Percentiles rank a stretch among this genome's conserved stretches.
Evolutionary conservation across 2,888 invertebrate species (phyloP).

Genomic region (Oscheius onirici): DNA sequence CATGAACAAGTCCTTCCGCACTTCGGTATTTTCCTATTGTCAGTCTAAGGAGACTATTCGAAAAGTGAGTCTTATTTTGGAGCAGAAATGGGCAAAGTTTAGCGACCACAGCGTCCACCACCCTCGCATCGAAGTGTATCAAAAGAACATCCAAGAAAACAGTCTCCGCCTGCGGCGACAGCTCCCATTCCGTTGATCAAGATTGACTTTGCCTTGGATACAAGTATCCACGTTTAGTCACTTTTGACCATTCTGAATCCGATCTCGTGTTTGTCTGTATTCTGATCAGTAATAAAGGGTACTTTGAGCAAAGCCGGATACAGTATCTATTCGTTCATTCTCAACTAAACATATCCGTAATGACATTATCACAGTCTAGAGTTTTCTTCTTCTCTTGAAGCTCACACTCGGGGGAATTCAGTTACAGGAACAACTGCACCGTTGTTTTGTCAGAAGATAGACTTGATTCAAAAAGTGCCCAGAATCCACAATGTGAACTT

Average conservation of each 20-base stretch:
- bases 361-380: not conserved
- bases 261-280: too few species aligned
- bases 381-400: not conserved
- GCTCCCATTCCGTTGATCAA: slow-evolving; percentile 24
- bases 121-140: not conserved
- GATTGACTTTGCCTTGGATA: slow-evolving; percentile 26
- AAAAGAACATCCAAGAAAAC: not conserved
- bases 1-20: slow-evolving; percentile 80
- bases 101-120: not conserved
- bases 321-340: too few species aligned
- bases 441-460: slow-evolving; percentile 43
- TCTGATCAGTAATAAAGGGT: too few species aligned
- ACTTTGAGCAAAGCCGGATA: not conserved
- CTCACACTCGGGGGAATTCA: not conserved
- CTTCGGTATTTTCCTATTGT: slow-evolving; percentile 51
- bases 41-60: slow-evolving; percentile 22
- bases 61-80: slow-evolving; percentile 13
- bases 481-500: slow-evolving; percentile 34
- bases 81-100: not conserved
- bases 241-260: too few species aligned
- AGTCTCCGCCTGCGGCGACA: not conserved
- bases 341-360: not conserved
- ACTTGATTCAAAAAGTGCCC: slow-evolving; percentile 49
- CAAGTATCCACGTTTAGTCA: slow-evolving; percentile 40
- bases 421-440: slow-evolving; percentile 47